A percentile compares a stretch with the other conserved stretches of the same genome.
Evolutionary conservation across 2,888 invertebrate genomes (phyloP).

Genomic region (Meiosimyza decipiens): DNA sequence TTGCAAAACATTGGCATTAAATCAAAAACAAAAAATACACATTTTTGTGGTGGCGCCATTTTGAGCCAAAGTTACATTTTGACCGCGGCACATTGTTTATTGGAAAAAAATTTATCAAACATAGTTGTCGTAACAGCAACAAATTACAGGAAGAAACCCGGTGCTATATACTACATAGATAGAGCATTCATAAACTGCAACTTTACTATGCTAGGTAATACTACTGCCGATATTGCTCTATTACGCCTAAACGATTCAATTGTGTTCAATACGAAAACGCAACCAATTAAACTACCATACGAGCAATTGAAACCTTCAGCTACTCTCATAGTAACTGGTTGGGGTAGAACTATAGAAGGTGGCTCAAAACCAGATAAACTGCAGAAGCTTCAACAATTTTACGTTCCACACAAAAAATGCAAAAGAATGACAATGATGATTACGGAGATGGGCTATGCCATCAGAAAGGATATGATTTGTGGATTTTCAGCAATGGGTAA

Average conservation of each 20-base stretch:
- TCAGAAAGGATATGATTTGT: no score
- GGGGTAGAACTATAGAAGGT: conserved; percentile 66
- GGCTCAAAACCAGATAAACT: no score
- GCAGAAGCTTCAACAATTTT: no score
- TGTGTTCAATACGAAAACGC: conserved; percentile 68
- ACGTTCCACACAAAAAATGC: no score
- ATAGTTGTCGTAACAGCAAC: conserved; percentile 57
- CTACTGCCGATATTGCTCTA: conserved; percentile 75
- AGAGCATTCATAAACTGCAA: conserved; percentile 54
- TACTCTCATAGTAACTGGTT: conserved; percentile 62
- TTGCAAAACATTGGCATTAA: conserved; percentile 49
- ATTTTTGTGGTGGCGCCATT: conserved; percentile 60
- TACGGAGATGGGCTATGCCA: no score
- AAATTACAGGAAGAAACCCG: conserved; percentile 49
- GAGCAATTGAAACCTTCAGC: conserved; percentile 69
- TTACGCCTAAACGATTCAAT: conserved; percentile 71
- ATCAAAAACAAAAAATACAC: conserved; percentile 33
- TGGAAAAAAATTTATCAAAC: conserved; percentile 40
- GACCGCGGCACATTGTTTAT: conserved; percentile 34
- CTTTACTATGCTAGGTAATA: conserved; percentile 50
- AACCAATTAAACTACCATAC: conserved; percentile 70
- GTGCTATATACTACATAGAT: conserved; percentile 51
- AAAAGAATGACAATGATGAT: no score
- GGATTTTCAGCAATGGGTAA: no score
- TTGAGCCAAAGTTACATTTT: conserved; percentile 61